Evolutionary conservation across 2,797 vertebrate species (phyloP), one percentile per base, ranked within the genome.

Genomic region (Cuculus canorus): DNA sequence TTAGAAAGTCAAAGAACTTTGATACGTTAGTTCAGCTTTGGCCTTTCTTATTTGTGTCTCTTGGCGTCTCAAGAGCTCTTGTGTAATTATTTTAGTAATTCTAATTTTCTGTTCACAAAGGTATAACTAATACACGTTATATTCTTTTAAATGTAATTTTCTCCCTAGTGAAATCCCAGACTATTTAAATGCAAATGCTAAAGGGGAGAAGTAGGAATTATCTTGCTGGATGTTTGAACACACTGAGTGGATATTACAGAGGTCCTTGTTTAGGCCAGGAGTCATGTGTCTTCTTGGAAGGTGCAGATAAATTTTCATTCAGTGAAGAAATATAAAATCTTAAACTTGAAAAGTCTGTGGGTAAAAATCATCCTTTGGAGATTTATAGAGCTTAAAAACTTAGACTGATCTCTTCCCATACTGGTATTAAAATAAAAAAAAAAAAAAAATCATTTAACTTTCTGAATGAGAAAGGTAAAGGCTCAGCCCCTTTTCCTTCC

Each of bases 141-240:
- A 83, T 86, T 54, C 54, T 88, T 92, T 92, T 90, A 84, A 95
- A 92, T 2, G 2, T 41, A 93, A 54, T 87, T 93, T 96, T 93
- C 28, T 79, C 50, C 93, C 61, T 80, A 50, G 85, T 91, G 88
- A 97, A 97, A 96, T 63, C 92, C 37, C 45, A 90, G 91, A 86
- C 83, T 95, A 97, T 96, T 78, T 88, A 96, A 97, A 97, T 96
- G 89, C 82, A 96, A 96, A 97, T 97, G 43, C 68, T 5, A 89
- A 90, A 90, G 32, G 33, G 72, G 68, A 76, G 79, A 90, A 90
- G 90, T 60, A 91, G 7, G 53, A 92, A 73, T 66, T 68, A 88
- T 96, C 90, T 78, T 32, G n/a, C n/a, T 79, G 92, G 88, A 28
- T 88, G 50, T 92, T 64, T 84, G 81, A 93, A 79, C 86, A 90